Evolutionary conservation across 2,888 invertebrate genomes (phyloP), one percentile per base, ranked within the genome.

Genomic region (Pemphredon lugubris): DNA sequence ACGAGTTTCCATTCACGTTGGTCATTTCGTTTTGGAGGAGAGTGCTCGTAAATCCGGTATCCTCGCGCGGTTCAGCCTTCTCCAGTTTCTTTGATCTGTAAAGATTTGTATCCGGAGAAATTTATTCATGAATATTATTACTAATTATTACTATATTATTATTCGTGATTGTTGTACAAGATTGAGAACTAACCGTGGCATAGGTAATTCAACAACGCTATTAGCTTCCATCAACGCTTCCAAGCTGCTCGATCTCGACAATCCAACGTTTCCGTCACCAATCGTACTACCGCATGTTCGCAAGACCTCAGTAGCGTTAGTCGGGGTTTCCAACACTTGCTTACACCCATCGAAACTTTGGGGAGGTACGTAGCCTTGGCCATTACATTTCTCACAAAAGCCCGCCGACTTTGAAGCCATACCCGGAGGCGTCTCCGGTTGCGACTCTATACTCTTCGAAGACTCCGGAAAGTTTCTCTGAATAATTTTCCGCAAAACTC

Each of bases 221-320:
- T 81, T 89, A 1, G 84, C 87, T 59, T 86, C 87, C 75, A 89
- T 85, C 20, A 89, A 74, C 40, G 88, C 84, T 34, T 89, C 89
- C 40, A 89, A 73, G 58, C 87, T 87, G 42, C 86, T 84, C 0
- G 84, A 77, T 7, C 85, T 76, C n/a, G 83, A 71, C 45, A 82
- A 51, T 44, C 73, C 70, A 7, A 83, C 74, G 2, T 73, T 82
- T 50, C 73, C 70, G 54, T 70, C 81, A 7, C 78, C 73, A 0
- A 80, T 79, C 2, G 64, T 44, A 3, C 74, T 79, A 9, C 81
- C 84, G 14, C 88, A 88, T 2, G 86, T 86, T 2, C 87, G 80
- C n/a, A 88, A 71, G 89, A 95, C 92, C 84, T 95, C 95, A 0
- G 95, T 94, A 30, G 95, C 95, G 87, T 95, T 95, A 0, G 95